A percentile compares a stretch with the other conserved stretches of the same genome.
Evolutionary conservation across 2,113 vertebrate species (phyloP).

Genomic region (Nibea albiflora): DNA sequence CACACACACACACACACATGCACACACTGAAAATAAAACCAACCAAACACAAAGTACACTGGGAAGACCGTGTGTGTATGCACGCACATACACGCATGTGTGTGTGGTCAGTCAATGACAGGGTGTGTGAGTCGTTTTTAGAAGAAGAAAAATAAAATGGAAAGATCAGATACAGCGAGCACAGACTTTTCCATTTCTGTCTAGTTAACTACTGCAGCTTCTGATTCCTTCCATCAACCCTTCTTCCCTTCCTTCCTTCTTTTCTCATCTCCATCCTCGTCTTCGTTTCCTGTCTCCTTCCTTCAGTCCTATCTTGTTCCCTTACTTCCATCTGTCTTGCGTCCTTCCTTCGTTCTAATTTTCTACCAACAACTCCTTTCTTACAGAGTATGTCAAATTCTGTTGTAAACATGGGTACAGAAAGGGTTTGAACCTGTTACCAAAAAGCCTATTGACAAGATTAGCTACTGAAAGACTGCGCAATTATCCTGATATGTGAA

Average conservation of each 20-base stretch:
- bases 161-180: constrained; percentile 52
- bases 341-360: neutral
- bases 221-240: neutral
- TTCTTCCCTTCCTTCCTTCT: neutral
- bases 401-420: too few relatives aligned
- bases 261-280: neutral
- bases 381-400: too few relatives aligned
- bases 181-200: constrained; percentile 54
- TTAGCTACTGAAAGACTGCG: too few relatives aligned
- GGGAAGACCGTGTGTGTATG: constrained; percentile 7
- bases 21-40: constrained; percentile 37
- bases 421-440: too few relatives aligned
- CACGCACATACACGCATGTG: neutral
- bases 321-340: too few relatives aligned
- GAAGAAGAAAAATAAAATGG: constrained; percentile 69
- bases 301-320: neutral
- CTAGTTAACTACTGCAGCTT: constrained; percentile 1
- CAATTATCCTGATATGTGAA: too few relatives aligned
- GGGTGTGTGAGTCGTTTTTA: constrained; percentile 70
- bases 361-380: neutral
- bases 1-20: constrained; percentile 19
- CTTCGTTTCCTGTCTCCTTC: neutral
- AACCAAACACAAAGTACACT: constrained; percentile 44
- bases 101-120: constrained; percentile 78
- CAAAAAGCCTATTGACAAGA: too few relatives aligned